Evolutionary conservation across 2,888 invertebrate species (phyloP), one percentile per base, ranked within the genome.

Genomic region (Salpingus planirostris): DNA sequence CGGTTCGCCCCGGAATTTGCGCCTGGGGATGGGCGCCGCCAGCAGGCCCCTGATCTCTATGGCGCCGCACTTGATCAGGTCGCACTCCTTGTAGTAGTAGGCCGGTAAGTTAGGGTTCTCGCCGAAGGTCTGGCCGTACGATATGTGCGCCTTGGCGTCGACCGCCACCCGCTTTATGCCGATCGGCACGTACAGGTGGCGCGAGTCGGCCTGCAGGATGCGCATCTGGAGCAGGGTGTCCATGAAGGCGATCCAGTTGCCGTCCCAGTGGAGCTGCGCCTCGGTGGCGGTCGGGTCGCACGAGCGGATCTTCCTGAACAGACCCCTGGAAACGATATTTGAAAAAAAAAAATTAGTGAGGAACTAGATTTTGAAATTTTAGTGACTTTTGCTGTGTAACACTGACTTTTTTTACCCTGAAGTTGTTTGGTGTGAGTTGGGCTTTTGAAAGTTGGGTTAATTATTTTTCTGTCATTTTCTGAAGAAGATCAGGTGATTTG

Each of bases 231-330:
- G 68, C 76, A 90, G 78, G 28, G 83, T 82, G 62, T 90, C 90
- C 69, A 90, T 76, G 63, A 86, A 89, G 1, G 86, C 74, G 5
- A 88, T 80, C 88, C 88, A 91, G 64, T 88, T 86, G 13, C 39
- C 33, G 3, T 42, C 32, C 49, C 49, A 49, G 30, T 36, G 27
- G 6, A 49, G 31, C 18, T 21, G 27, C 8, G 40, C 49, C 1
- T 65, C 61, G 3, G 65, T 67, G 3, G 40, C 51, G 2, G 27
- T 29, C 2, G 39, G 29, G 28, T 54, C 43, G 27, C 53, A 54
- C 13, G 43, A 34, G 11, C 44, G 35, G 5, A 60, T 29, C 2
- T 40, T 44, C 21, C 47, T 39, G 31, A 58, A 60, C 3, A 27
- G 29, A 1, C 51, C 54, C 10, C 54, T 57, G 28, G 11, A 44